These are phyloP conservation scores for Apamea epomidion DNA, from an alignment of 2,888 invertebrate genomes.

Conservation along the genomic window DNA sequence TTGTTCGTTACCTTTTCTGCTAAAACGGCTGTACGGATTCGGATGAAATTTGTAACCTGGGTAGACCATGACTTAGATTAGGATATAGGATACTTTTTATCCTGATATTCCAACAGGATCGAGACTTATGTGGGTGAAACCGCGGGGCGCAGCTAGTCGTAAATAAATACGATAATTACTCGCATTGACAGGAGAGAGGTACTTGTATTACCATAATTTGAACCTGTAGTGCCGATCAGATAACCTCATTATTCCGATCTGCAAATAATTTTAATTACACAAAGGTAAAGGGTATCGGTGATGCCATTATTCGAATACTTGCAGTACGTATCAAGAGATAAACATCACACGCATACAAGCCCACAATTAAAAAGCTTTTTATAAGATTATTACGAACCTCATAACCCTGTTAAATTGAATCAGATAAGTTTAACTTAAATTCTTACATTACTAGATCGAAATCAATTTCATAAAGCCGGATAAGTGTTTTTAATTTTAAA, in stretches of 20 bases:
- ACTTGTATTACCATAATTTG: too few species aligned
- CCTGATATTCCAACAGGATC: background rate
- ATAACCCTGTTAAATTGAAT: background rate
- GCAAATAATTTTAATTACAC: too few species aligned
- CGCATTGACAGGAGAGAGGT: too few species aligned
- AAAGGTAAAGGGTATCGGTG: too few species aligned
- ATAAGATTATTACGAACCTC: background rate
- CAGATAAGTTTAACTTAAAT: conserved; percentile 31
- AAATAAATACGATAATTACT: background rate
- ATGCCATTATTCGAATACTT: background rate
- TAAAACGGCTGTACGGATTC: background rate
- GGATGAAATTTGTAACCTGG: background rate
- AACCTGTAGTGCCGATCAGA: background rate
- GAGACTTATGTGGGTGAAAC: background rate
- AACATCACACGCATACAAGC: background rate
- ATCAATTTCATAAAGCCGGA: conserved; percentile 4
- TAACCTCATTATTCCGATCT: background rate
- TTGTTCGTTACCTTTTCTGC: background rate
- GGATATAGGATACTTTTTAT: background rate
- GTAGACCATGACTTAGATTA: background rate
- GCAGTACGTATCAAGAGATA: background rate
- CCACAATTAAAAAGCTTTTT: conserved; percentile 13
- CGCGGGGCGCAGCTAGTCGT: background rate
- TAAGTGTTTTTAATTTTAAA: conserved; percentile 29
- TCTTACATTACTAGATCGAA: conserved; percentile 14